Evolutionary conservation across 1,140 invertebrate genomes (phyloP).

Genomic region (Anastrepha obliqua): DNA sequence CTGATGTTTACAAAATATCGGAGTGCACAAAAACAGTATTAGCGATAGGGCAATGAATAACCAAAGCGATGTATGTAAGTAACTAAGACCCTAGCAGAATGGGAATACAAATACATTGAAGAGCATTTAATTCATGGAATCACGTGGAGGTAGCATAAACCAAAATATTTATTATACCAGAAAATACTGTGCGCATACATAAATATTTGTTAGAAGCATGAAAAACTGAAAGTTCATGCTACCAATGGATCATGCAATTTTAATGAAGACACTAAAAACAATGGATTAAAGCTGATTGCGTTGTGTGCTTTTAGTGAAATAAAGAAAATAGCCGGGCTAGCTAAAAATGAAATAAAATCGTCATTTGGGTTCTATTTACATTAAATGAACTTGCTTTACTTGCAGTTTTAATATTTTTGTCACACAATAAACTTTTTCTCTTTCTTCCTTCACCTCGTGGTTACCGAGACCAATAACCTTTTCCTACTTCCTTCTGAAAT

Average conservation of each 20-base stretch:
- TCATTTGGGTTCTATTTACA: too few species aligned
- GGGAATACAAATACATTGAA: conserved; percentile 19
- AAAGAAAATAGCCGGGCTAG: too few species aligned
- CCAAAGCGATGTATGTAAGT: not conserved
- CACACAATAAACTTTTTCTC: too few species aligned
- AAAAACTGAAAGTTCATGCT: not conserved
- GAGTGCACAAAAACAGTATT: conserved; percentile 21
- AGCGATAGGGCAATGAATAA: conserved; percentile 12
- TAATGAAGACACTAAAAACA: not conserved
- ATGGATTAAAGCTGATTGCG: not conserved
- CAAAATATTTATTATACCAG: not conserved
- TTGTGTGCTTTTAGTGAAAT: too few species aligned
- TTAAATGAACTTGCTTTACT: too few species aligned
- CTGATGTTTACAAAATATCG: conserved; percentile 30
- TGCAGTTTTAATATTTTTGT: too few species aligned
- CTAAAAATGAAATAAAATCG: too few species aligned
- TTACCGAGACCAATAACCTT: too few species aligned
- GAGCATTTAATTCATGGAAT: conserved; percentile 17
- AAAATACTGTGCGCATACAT: not conserved
- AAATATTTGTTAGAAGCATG: not conserved
- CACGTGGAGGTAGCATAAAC: conserved; percentile 15
- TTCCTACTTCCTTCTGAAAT: too few species aligned
- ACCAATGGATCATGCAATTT: conserved; percentile 18
- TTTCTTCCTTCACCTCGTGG: too few species aligned
- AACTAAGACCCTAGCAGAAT: not conserved